These are phyloP conservation scores for Porites lutea DNA, from an alignment of 64 coral and sea anemone genomes.

Conservation along the genomic window DNA sequence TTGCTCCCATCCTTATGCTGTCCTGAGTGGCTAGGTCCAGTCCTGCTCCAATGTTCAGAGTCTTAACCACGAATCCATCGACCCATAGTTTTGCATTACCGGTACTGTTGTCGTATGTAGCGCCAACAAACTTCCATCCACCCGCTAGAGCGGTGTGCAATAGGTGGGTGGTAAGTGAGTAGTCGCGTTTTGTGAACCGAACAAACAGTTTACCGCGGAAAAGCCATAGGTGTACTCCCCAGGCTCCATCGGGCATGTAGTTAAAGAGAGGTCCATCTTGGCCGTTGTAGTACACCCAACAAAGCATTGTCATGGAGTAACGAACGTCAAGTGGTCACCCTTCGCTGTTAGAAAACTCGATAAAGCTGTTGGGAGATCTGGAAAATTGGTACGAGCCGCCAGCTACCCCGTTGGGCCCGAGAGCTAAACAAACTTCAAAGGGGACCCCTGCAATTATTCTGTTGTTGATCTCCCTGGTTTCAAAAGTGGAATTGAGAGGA, in stretches of 20 bases:
- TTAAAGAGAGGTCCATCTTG: constrained; percentile 34
- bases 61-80: background rate
- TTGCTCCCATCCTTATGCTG: constrained; percentile 11
- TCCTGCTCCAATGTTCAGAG: background rate
- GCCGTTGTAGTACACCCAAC: constrained; percentile 30
- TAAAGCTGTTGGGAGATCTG: constrained; percentile 49
- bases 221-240: constrained; percentile 2
- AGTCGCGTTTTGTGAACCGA: background rate
- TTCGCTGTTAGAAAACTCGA: constrained; percentile 34
- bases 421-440: background rate
- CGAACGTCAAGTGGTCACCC: constrained; percentile 17
- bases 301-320: constrained; percentile 38
- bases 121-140: background rate
- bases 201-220: background rate
- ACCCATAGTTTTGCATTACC: constrained; percentile 50
- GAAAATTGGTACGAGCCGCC: constrained; percentile 51
- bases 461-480: background rate
- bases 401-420: constrained; percentile 37
- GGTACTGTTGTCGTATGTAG: background rate
- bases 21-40: constrained; percentile 40
- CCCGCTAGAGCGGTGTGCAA: background rate
- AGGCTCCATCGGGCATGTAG: background rate
- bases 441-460: background rate
- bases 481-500: constrained; percentile 14
- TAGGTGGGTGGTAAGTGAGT: no score